Evolutionary conservation across 2,888 invertebrate species (phyloP).

Genomic region (Bimastos eiseni): DNA sequence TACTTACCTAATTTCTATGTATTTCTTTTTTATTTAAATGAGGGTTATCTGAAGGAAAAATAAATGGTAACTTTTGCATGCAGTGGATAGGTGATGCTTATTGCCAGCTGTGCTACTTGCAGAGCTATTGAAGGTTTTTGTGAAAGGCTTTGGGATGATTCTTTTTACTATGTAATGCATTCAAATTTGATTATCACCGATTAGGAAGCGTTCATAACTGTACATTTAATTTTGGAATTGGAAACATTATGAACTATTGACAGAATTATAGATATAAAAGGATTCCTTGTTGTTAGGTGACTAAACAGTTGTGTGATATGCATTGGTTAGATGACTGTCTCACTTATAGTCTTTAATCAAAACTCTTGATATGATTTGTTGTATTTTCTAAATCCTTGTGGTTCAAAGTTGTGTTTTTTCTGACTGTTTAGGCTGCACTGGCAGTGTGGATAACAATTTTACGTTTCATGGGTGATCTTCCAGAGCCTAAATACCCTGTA

Average conservation of each 20-base stretch:
- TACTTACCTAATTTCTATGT: too few species aligned
- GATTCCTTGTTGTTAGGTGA: background rate
- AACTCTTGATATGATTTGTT: background rate
- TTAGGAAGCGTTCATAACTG: too few species aligned
- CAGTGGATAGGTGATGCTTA: background rate
- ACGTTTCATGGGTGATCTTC: conserved; percentile 76
- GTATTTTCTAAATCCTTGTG: background rate
- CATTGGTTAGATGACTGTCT: background rate
- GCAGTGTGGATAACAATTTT: conserved; percentile 97
- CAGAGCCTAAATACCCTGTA: conserved; percentile 77
- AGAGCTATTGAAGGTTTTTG: background rate
- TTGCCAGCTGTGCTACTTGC: background rate
- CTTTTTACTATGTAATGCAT: too few species aligned
- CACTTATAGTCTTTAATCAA: background rate
- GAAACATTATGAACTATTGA: too few species aligned
- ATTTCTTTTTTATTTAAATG: background rate
- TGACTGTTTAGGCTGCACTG: conserved; percentile 78
- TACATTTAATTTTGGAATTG: too few species aligned
- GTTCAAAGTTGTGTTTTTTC: background rate
- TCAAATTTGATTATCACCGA: too few species aligned
- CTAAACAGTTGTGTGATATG: background rate
- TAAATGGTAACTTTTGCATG: background rate
- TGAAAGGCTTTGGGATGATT: background rate
- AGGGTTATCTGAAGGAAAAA: background rate
- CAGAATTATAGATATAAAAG: too few species aligned